Conservation (phyloP, 2,797 vertebrate species). For the Masticophis lateralis region DNA sequence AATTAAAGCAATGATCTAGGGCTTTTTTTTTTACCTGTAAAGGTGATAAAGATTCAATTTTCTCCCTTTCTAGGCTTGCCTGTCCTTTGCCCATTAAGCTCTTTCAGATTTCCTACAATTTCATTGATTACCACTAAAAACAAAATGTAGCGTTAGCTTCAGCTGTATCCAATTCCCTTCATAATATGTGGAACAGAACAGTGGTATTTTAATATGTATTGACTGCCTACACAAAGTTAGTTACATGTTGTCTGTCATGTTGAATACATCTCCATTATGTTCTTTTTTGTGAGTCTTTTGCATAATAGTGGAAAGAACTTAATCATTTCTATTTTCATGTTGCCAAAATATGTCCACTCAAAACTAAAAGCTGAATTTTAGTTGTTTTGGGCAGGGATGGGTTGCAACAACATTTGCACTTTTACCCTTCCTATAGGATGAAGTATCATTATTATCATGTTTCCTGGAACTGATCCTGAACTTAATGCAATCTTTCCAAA, state of each 20-base stretch:
- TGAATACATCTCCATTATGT: not conserved
- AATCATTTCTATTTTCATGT: not conserved
- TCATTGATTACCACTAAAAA: not conserved
- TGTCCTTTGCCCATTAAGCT: not conserved
- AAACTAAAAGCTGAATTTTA: not conserved
- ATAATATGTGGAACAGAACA: not conserved
- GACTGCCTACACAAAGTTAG: not conserved
- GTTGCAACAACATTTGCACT: not conserved
- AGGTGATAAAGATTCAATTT: not conserved
- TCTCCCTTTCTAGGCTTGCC: not conserved
- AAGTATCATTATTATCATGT: not conserved
- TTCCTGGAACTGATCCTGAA: not conserved
- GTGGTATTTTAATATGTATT: not conserved
- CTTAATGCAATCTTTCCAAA: not conserved
- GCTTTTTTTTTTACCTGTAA: not conserved
- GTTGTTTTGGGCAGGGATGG: not conserved
- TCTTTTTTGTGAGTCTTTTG: not conserved
- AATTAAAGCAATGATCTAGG: not conserved
- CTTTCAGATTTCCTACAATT: not conserved
- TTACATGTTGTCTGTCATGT: not conserved
- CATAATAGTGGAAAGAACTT: not conserved
- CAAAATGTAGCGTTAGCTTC: not conserved
- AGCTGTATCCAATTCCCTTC: too few relatives aligned
- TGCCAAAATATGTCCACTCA: not conserved
- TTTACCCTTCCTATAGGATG: not conserved